Percentiles rank a stretch among this genome's conserved stretches.
phyloP scores from a whole-genome alignment of 2,113 vertebrate species.

The Cyanoliseus patagonus region DNA sequence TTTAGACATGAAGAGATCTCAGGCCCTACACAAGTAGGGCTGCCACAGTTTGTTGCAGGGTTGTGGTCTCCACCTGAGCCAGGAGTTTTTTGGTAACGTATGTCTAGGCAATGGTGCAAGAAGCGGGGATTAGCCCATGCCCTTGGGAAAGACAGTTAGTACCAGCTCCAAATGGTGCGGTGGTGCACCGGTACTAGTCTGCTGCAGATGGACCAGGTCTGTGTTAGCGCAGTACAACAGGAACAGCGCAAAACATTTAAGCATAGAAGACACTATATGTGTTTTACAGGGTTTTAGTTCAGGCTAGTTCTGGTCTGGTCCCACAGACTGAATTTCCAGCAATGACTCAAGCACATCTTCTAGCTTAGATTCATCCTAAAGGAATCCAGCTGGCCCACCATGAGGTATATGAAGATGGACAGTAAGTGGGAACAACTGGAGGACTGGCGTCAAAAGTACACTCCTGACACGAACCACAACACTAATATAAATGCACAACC shows the following conservation, averaged over 20 bases:
- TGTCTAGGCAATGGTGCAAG: neutral
- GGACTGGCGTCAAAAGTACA: neutral
- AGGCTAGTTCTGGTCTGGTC: neutral
- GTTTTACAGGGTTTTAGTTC: neutral
- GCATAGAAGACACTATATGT: fast-evolving
- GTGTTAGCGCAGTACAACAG: neutral
- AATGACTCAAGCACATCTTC: neutral
- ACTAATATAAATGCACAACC: neutral
- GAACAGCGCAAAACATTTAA: neutral
- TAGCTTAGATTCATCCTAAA: neutral
- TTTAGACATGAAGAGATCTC: neutral
- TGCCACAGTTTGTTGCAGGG: neutral
- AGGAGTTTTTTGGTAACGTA: neutral
- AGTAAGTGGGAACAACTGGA: constrained; percentile 25
- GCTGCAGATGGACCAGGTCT: neutral
- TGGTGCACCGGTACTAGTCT: too few relatives aligned
- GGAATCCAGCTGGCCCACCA: neutral
- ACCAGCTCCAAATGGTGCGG: fast-evolving
- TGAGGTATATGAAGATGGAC: neutral
- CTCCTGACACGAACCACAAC: neutral
- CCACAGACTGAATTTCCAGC: neutral
- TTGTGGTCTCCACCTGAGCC: neutral
- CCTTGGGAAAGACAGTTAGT: fast-evolving
- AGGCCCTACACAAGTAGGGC: neutral
- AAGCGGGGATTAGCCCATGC: neutral